Evolutionary conservation across 2,888 invertebrate species (phyloP).

Genomic region (Aplocera efformata): DNA sequence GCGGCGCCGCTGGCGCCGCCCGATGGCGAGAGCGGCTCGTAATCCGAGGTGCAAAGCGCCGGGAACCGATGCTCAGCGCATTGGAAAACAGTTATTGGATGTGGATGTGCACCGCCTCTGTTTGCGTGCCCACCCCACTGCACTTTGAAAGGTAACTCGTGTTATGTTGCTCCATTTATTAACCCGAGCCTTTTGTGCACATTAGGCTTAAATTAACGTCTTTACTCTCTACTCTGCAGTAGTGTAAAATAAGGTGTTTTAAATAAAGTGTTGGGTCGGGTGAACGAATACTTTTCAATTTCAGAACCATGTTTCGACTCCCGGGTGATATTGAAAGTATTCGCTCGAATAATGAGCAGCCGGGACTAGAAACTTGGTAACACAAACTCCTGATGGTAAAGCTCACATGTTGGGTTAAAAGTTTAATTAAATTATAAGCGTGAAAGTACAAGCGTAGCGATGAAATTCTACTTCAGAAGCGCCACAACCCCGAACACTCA

Average conservation of each 20-base stretch:
- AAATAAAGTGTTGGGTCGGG: slow-evolving; percentile 11
- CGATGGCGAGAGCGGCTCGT: slow-evolving; percentile 35
- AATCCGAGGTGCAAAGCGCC: slow-evolving; percentile 59
- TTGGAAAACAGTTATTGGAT: slow-evolving; percentile 62
- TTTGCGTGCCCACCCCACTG: slow-evolving; percentile 44
- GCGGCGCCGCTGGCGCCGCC: slow-evolving; percentile 1
- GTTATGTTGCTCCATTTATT: slow-evolving; percentile 25
- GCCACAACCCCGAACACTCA: slow-evolving; percentile 11
- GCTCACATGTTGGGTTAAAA: slow-evolving; percentile 16
- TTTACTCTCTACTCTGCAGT: slow-evolving; percentile 6
- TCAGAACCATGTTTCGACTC: slow-evolving; percentile 4
- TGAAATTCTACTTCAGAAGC: slow-evolving; percentile 15
- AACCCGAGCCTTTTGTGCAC: slow-evolving; percentile 22
- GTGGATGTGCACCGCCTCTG: slow-evolving; percentile 40
- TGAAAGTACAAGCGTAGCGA: slow-evolving; percentile 10
- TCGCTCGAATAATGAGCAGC: slow-evolving; percentile 15
- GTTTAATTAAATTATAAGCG: slow-evolving; percentile 21
- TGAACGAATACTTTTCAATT: slow-evolving; percentile 9
- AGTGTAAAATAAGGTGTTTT: slow-evolving; percentile 13
- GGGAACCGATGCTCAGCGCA: slow-evolving; percentile 49
- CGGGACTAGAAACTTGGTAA: slow-evolving; percentile 9
- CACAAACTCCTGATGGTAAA: slow-evolving; percentile 6
- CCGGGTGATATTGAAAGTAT: slow-evolving; percentile 6
- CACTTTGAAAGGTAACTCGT: slow-evolving; percentile 20
- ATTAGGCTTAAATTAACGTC: slow-evolving; percentile 24